These are phyloP conservation scores for Haplochromis vanheusdeni DNA, from an alignment of 2,113 vertebrate genomes.

Conservation along the genomic window DNA sequence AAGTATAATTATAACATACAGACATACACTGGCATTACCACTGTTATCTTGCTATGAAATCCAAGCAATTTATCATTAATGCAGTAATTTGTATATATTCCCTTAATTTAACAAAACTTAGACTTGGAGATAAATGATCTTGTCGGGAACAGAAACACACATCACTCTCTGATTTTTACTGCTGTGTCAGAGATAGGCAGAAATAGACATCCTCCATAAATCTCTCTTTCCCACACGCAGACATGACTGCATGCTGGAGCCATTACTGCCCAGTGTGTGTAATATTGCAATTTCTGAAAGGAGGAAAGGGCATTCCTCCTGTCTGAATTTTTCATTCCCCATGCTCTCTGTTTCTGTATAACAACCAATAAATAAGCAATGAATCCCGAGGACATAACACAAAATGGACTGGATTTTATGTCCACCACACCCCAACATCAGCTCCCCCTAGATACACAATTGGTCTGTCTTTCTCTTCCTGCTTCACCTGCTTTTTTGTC, in stretches of 20 bases:
- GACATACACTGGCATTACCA: background rate
- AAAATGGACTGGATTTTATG: constrained; percentile 44
- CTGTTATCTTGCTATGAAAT: background rate
- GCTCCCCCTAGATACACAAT: background rate
- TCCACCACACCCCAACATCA: constrained; percentile 5
- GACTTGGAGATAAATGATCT: background rate
- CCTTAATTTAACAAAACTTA: background rate
- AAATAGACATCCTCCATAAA: constrained; percentile 11
- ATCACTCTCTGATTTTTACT: background rate
- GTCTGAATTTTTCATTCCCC: constrained; percentile 66
- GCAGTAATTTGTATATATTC: background rate
- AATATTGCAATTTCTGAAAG: constrained; percentile 50
- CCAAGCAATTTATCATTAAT: background rate
- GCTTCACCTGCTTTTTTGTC: background rate
- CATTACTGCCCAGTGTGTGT: constrained; percentile 51
- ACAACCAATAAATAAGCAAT: constrained; percentile 66
- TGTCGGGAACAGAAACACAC: background rate
- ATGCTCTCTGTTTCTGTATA: constrained; percentile 54
- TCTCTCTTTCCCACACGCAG: constrained; percentile 3
- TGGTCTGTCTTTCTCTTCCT: background rate
- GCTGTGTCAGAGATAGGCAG: background rate
- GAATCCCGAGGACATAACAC: constrained; percentile 45
- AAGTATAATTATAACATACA: background rate
- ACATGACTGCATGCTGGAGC: background rate
- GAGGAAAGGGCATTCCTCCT: constrained; percentile 27